Evolutionary conservation across 2,113 vertebrate species (phyloP), one percentile per base, ranked within the genome.

Genomic region (Hippocampus comes): DNA sequence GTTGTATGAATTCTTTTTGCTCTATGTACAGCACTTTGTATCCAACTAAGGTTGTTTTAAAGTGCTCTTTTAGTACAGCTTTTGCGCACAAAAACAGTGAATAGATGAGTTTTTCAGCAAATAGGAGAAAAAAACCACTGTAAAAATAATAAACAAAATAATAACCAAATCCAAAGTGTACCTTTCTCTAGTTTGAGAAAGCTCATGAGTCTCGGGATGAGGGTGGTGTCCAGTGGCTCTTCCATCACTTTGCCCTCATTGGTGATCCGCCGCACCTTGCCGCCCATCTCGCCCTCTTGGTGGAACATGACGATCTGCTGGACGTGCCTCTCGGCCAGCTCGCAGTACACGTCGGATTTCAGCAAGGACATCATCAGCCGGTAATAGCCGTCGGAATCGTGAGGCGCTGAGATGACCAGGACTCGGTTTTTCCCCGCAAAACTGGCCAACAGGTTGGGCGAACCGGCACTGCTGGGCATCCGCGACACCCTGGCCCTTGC

Each of bases 331-430:
- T 99, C 97, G 0, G 97, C 97, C 70, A 99, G 89, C 88, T 99
- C 96, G 0, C 98, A 99, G 70, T 99, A 98, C 60, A 99, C 95
- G 0, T 99, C 96, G 0, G 94, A 89, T 80, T 98, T 98, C 69
- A 99, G 92, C 0, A 99, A 92, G 63, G 96, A 96, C 95, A 98
- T 95, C 98, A 99, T 99, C 20, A 99, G 91, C 14, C 98, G 93
- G 85, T 96, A 99, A 87, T 99, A 99, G 25, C 95, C 96, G 20
- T 99, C 98, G 0, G 96, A 95, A 1, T 96, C 94, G 0, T 97
- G 95, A 0, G 98, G 98, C 1, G 97, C 95, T 0, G 96, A 95
- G 88, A 99, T 97, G 51, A 99, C 93, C 91, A 97, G 93, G 38
- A 99, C 92, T 0, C 98, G 91, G 78, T 95, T 97, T 87, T 96